Conservation (phyloP, 2,888 invertebrate species). For the Cosmopolites sordidus region DNA sequence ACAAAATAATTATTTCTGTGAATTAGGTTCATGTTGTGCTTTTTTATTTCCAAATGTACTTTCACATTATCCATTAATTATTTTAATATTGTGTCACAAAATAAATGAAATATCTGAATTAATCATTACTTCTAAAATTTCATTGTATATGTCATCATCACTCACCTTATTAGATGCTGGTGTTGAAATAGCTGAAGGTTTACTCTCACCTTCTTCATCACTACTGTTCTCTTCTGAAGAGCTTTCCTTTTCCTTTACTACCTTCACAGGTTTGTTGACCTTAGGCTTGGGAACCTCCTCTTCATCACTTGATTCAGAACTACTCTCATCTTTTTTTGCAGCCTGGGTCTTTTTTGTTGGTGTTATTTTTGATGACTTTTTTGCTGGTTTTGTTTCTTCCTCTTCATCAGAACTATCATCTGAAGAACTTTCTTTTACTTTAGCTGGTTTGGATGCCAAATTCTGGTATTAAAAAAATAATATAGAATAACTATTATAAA, state of each 20-base stretch:
- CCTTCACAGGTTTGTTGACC: constrained; percentile 14
- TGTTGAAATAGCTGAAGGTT: constrained; percentile 34
- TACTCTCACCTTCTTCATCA: constrained; percentile 30
- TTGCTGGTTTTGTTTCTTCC: constrained; percentile 8
- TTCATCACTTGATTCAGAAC: constrained; percentile 30
- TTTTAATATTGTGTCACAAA: no score
- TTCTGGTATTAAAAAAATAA: neutral
- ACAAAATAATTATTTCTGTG: no score
- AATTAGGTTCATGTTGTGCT: no score
- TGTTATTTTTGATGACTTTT: constrained; percentile 12
- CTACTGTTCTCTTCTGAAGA: constrained; percentile 37
- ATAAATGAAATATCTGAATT: no score
- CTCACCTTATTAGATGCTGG: constrained; percentile 30
- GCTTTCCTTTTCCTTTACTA: constrained; percentile 49
- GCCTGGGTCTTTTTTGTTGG: neutral
- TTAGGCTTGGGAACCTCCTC: constrained; percentile 18
- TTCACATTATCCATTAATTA: no score
- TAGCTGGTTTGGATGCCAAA: neutral
- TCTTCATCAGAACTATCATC: constrained; percentile 33
- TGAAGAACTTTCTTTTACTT: constrained; percentile 27
- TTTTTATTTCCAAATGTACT: no score
- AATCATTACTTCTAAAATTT: no score
- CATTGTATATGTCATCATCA: neutral
- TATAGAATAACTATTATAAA: neutral
- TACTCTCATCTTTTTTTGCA: constrained; percentile 37